These are phyloP conservation scores for Mugil cephalus DNA, from an alignment of 2,113 vertebrate genomes.

Conservation along the genomic window DNA sequence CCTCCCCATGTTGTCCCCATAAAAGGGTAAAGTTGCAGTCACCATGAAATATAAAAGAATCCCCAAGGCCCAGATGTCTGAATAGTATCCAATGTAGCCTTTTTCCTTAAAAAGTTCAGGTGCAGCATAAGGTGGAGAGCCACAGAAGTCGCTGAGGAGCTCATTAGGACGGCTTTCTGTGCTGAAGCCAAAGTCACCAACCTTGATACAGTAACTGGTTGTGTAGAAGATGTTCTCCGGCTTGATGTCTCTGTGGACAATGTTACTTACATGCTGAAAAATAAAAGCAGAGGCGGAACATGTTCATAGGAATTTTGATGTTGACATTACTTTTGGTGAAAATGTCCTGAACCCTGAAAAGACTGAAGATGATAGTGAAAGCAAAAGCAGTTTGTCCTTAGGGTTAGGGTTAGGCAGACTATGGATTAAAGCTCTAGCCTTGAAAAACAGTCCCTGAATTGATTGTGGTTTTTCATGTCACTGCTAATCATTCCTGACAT, in stretches of 20 bases:
- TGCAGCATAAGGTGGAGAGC: constrained; percentile 85
- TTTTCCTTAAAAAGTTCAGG: constrained; percentile 84
- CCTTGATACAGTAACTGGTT: constrained; percentile 83
- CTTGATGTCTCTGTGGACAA: constrained; percentile 86
- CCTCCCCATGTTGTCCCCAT: constrained; percentile 74
- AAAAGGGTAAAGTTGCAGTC: constrained; percentile 82
- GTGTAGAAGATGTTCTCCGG: constrained; percentile 87
- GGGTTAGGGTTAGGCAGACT: too few relatives aligned
- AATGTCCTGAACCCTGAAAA: too few relatives aligned
- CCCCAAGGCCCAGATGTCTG: constrained; percentile 87
- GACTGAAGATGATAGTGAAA: too few relatives aligned
- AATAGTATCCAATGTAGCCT: constrained; percentile 77
- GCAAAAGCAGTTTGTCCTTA: too few relatives aligned
- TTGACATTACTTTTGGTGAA: too few relatives aligned
- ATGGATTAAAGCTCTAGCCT: too few relatives aligned
- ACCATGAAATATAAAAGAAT: constrained; percentile 85
- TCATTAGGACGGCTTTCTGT: constrained; percentile 61
- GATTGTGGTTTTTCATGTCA: too few relatives aligned
- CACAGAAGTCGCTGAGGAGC: constrained; percentile 82
- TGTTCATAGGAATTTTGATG: too few relatives aligned
- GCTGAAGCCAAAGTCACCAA: constrained; percentile 87
- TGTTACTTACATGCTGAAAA: constrained; percentile 83
- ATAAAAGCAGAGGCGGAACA: background rate
- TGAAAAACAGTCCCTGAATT: too few relatives aligned
- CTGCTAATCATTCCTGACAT: too few relatives aligned